Conservation (phyloP, 2,113 vertebrate genomes). For the Nibea coibor region DNA sequence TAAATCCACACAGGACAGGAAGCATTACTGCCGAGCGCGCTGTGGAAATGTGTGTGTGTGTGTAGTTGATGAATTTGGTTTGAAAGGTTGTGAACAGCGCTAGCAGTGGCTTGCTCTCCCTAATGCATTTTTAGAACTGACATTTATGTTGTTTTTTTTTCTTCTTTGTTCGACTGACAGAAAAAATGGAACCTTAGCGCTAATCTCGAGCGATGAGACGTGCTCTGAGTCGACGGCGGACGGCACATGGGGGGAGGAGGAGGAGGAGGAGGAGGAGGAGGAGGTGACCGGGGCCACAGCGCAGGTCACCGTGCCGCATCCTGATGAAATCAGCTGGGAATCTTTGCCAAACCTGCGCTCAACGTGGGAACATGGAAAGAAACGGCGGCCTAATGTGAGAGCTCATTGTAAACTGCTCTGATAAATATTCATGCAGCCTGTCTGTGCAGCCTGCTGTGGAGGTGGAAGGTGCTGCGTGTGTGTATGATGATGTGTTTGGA, state of each 20-base stretch:
- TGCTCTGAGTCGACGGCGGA: conserved; percentile 19
- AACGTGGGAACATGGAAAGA: conserved; percentile 34
- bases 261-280: too few species aligned
- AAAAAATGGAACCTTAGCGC: conserved; percentile 9
- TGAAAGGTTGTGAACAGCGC: conserved; percentile 58
- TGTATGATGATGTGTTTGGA: conserved; percentile 59
- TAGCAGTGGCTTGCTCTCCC: conserved; percentile 39
- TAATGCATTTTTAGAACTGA: conserved; percentile 59
- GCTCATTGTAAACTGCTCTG: conserved; percentile 59
- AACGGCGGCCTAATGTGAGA: conserved; percentile 42
- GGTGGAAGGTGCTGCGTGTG: conserved; percentile 65
- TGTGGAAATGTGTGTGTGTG: conserved; percentile 27
- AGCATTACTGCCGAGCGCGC: conserved; percentile 33
- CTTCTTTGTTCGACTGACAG: conserved; percentile 36
- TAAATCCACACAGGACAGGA: conserved; percentile 58
- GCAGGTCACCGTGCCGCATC: conserved; percentile 45
- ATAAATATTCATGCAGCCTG: conserved; percentile 74
- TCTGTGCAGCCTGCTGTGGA: conserved; percentile 72
- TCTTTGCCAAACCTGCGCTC: conserved; percentile 27
- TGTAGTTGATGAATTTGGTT: conserved; percentile 60
- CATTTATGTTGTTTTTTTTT: conserved; percentile 37
- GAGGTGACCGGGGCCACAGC: conserved; percentile 20
- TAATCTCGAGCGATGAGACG: conserved; percentile 13
- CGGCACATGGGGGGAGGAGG: neutral
- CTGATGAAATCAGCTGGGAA: conserved; percentile 59